Conservation (phyloP, 30 jellyfish, hydroid and myxozoan species). For the Haliclystus octoradiatus region DNA sequence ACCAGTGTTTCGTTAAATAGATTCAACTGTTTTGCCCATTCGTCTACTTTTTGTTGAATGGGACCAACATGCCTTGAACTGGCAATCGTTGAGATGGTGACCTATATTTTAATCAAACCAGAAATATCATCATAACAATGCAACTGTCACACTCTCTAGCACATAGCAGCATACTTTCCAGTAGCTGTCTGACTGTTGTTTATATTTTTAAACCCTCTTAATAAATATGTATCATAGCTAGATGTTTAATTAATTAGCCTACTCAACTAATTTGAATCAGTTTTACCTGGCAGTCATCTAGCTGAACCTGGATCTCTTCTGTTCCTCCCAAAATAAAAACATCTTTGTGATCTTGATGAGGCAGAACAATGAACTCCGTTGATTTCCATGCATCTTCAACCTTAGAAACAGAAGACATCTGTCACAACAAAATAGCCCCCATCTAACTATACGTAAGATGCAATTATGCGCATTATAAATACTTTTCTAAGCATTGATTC, state of each 20-base stretch:
- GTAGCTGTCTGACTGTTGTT: neutral
- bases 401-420: too few species aligned
- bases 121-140: too few species aligned
- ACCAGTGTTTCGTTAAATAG: constrained; percentile 93
- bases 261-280: too few species aligned
- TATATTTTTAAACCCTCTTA: neutral
- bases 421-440: too few species aligned
- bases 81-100: constrained; percentile 89
- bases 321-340: constrained; percentile 94
- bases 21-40: constrained; percentile 89
- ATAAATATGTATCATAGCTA: neutral
- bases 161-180: neutral
- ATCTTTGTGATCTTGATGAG: constrained; percentile 94
- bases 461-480: neutral
- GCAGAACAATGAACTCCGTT: constrained; percentile 81
- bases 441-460: too few species aligned
- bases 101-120: constrained; percentile 35
- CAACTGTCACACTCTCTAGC: too few species aligned
- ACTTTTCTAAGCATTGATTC: constrained; percentile 95
- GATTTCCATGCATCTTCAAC: constrained; percentile 99
- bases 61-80: constrained; percentile 99
- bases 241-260: too few species aligned
- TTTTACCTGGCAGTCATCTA: constrained; percentile 88
- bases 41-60: constrained; percentile 89
- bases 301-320: constrained; percentile 88